Base-by-base conservation (phyloP, 2,888 invertebrate genomes). In the Helicoverpa assulta region DNA sequence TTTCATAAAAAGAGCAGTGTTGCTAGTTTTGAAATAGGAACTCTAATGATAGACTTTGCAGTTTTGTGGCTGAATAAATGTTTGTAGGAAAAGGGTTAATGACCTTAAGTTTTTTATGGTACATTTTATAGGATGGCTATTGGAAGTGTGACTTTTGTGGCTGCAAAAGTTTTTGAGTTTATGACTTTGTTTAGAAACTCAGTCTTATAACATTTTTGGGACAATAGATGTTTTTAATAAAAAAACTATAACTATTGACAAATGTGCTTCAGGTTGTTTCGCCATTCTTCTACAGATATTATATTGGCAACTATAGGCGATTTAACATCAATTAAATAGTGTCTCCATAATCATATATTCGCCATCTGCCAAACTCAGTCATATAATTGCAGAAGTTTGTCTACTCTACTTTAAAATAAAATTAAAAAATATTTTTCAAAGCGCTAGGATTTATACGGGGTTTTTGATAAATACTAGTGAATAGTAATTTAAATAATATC, bases 11-110 rank as follows among this genome's bases (percentile, higher is more conserved):
- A 37, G 8, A 26, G 10, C 52, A 5, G 12, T 18, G 59, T 73
- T 61, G 56, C n/a, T 57, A 60, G 40, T 60, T 67, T 73, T 73
- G 52, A 73, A 73, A 72, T 60, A 72, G 43, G 55, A 66, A 66
- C 33, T 54, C 16, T 50, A 58, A 47, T n/a, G 12, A 61, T 16
- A 61, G 55, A 60, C 4, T 21, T 10, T 47, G 10, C 21, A 26
- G 5, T 29, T 55, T 14, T 40, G 50, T 26, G 19, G 26, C 26
- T 16, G 47, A 67, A 40, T 18, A 3, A n/a, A 47, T 47, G n/a
- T 47, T n/a, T 47, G 12, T 40, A 10, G 10, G 14, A 14, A 2
- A 40, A 40, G 12, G 37, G 37, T 37, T 37, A 1, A 3, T 10
- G 37, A 37, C 12, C 37, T 37, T 8, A 37, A 37, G 10, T 5